Conservation (phyloP, 2,113 vertebrate genomes). For the Merops nubicus region DNA sequence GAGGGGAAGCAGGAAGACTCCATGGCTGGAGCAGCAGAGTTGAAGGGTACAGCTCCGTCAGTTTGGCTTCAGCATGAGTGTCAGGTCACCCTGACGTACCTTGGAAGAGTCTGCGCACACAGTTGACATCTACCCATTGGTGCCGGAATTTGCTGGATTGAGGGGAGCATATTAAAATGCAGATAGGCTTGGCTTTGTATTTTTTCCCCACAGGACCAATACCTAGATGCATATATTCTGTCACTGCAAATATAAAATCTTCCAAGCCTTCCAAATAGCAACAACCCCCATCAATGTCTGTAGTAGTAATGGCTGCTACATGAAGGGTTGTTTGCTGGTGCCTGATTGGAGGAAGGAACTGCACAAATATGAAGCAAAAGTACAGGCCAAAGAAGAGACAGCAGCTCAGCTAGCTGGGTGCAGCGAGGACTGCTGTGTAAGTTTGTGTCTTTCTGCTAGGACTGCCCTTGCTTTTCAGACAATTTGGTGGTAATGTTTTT, state of each 20-base stretch:
- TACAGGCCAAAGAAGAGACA: neutral
- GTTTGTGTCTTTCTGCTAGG: neutral
- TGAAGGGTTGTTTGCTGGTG: neutral
- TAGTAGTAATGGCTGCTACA: neutral
- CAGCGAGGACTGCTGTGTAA: neutral
- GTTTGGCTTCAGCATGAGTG: neutral
- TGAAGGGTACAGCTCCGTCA: neutral
- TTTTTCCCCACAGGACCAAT: neutral
- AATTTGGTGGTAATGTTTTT: neutral
- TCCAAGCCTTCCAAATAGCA: neutral
- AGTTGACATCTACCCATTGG: neutral
- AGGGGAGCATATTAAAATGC: neutral
- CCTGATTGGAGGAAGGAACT: neutral
- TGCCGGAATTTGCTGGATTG: neutral
- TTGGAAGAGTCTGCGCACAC: neutral
- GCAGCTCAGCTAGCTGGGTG: neutral
- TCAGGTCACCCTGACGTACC: neutral
- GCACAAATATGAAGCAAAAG: neutral
- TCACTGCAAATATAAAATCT: neutral
- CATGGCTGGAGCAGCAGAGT: neutral
- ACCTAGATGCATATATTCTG: neutral
- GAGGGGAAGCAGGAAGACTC: neutral
- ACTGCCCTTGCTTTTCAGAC: neutral
- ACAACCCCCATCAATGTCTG: neutral
- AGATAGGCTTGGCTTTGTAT: neutral